These are phyloP conservation scores for Hyposoter dolosus DNA, from an alignment of 2,888 invertebrate species.

Conservation along the genomic window DNA sequence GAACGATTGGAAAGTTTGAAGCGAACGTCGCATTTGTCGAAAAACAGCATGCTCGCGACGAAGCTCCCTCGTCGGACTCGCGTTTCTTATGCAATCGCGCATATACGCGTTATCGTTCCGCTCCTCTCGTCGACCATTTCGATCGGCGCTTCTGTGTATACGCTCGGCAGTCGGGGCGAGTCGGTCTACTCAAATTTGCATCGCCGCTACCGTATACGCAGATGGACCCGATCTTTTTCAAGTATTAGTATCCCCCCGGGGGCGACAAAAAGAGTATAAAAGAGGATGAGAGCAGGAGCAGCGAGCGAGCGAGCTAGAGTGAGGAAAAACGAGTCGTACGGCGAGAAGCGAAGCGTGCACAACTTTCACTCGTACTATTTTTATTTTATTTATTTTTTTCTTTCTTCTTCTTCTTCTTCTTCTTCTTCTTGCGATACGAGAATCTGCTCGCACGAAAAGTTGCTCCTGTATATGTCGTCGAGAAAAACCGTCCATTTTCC, in stretches of 20 bases:
- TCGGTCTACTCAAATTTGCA: slow-evolving; percentile 64
- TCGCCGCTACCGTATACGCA: slow-evolving; percentile 22
- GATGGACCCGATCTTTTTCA: slow-evolving; percentile 45
- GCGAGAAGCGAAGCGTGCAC: not conserved
- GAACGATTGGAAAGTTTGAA: slow-evolving; percentile 43
- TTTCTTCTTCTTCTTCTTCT: not conserved
- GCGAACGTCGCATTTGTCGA: slow-evolving; percentile 50
- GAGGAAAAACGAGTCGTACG: slow-evolving; percentile 8
- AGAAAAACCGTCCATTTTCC: not conserved
- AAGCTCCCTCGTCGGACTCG: slow-evolving; percentile 13
- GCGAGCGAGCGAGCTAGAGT: not conserved
- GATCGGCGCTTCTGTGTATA: slow-evolving; percentile 37
- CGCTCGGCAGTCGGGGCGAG: too few relatives aligned
- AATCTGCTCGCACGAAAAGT: slow-evolving; percentile 2
- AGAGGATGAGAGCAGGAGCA: slow-evolving; percentile 24
- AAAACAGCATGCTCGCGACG: slow-evolving; percentile 35
- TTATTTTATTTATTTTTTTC: not conserved
- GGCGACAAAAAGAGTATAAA: slow-evolving; percentile 11
- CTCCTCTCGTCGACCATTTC: slow-evolving; percentile 43
- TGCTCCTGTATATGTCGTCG: not conserved
- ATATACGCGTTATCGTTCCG: slow-evolving; percentile 22
- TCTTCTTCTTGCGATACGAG: not conserved
- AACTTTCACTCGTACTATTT: slow-evolving; percentile 5
- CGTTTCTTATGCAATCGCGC: slow-evolving; percentile 22
- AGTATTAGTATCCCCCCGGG: slow-evolving; percentile 33